Conservation (phyloP, 2,888 invertebrate species). For the Dasysyrphus tricinctus region DNA sequence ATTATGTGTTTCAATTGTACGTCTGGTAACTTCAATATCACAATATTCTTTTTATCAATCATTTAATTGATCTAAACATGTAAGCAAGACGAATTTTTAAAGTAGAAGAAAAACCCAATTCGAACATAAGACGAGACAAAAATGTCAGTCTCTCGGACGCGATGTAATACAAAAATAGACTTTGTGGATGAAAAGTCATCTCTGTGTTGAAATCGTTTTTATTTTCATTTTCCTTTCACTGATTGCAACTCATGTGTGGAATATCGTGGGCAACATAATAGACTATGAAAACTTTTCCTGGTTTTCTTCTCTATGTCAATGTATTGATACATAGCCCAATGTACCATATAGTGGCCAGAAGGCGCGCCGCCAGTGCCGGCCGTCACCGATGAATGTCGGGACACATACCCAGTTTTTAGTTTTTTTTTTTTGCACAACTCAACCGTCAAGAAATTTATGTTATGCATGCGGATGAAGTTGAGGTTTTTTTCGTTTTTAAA, state of each 20-base stretch:
- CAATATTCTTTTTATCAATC: neutral
- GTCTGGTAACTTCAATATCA: neutral
- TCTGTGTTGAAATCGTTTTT: slow-evolving; percentile 38
- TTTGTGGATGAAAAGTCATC: neutral
- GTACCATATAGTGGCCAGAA: neutral
- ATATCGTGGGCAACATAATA: slow-evolving; percentile 54
- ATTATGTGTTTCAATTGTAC: no score
- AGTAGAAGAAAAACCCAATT: neutral
- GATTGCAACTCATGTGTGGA: slow-evolving; percentile 58
- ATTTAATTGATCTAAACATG: neutral
- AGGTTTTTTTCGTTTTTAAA: slow-evolving; percentile 29
- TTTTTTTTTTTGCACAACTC: slow-evolving; percentile 39
- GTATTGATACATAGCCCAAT: neutral
- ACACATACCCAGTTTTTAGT: neutral
- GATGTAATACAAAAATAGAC: neutral
- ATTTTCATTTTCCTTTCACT: slow-evolving; percentile 65
- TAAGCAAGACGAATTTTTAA: neutral
- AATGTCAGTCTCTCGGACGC: neutral
- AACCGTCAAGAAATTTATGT: slow-evolving; percentile 52
- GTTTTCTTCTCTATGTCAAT: slow-evolving; percentile 59
- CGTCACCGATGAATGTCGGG: neutral
- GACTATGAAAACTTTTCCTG: slow-evolving; percentile 57
- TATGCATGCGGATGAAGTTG: slow-evolving; percentile 56
- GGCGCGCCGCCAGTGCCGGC: neutral
- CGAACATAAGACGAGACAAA: neutral